Conservation (phyloP, 1,140 invertebrate genomes). For the Philotrypesis tridentata region DNA sequence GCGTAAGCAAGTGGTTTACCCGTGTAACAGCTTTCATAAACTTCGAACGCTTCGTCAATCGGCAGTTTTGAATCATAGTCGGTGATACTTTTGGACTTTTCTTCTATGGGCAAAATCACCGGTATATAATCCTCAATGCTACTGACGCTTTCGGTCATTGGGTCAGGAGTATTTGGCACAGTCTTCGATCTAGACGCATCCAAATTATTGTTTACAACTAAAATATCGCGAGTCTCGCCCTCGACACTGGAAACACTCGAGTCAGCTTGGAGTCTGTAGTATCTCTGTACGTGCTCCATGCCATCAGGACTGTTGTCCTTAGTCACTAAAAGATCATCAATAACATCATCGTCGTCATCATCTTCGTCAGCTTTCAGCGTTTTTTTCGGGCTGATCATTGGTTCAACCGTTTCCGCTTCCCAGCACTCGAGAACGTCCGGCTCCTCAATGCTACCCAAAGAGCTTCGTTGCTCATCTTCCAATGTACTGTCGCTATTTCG, state of each 20-base stretch:
- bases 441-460: conserved; percentile 69
- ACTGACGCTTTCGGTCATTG: conserved; percentile 54
- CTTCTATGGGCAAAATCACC: conserved; percentile 47
- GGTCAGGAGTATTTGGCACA: conserved; percentile 58
- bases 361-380: conserved; percentile 53
- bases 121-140: conserved; percentile 55
- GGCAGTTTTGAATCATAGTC: conserved; percentile 55
- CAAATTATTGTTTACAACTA: conserved; percentile 21
- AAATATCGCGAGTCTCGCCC: conserved; percentile 44
- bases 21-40: conserved; percentile 68
- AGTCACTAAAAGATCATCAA: background rate
- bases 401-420: conserved; percentile 68
- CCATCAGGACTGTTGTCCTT: conserved; percentile 51
- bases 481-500: conserved; percentile 36
- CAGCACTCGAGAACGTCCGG: conserved; percentile 71
- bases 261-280: conserved; percentile 63
- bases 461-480: conserved; percentile 47
- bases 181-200: conserved; percentile 43
- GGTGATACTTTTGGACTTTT: conserved; percentile 41
- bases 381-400: conserved; percentile 58
- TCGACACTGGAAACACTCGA: conserved; percentile 55
- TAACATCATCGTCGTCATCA: conserved; percentile 40
- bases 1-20: conserved; percentile 57
- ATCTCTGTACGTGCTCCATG: conserved; percentile 65
- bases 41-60: conserved; percentile 70